phyloP scores from a whole-genome alignment of 2,113 vertebrate genomes.

The Conger conger region DNA sequence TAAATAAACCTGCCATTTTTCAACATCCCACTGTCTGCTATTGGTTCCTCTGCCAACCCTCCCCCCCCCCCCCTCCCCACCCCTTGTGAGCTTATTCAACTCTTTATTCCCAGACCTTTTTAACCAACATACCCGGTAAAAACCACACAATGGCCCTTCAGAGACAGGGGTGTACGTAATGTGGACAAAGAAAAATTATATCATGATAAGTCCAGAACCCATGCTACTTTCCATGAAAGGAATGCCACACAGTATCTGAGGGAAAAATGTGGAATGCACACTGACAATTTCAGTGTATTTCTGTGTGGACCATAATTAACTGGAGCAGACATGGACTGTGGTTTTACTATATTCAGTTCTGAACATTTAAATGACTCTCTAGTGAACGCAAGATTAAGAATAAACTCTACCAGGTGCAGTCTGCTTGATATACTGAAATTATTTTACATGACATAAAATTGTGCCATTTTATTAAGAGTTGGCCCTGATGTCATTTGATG shows the following conservation, averaged over 20 bases:
- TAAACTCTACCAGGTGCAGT: slow-evolving; percentile 17
- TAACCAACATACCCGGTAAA: not conserved
- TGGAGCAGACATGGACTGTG: slow-evolving; percentile 44
- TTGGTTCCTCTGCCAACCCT: too few species aligned
- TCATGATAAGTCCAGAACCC: not conserved
- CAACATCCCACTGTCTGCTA: too few species aligned
- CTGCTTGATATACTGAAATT: not conserved
- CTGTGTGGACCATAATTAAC: slow-evolving; percentile 59
- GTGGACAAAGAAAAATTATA: not conserved
- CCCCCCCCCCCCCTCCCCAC: too few species aligned
- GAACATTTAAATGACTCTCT: slow-evolving; percentile 1
- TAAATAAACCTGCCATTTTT: too few species aligned
- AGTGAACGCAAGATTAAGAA: slow-evolving; percentile 39
- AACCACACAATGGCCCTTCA: not conserved
- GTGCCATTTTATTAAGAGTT: not conserved
- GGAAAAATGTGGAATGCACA: not conserved
- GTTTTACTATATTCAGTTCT: slow-evolving; percentile 61
- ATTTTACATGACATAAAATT: not conserved
- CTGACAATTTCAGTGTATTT: slow-evolving; percentile 54
- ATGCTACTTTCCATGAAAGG: not conserved
- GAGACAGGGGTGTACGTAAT: not conserved
- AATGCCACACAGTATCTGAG: not conserved
- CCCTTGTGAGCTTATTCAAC: too few species aligned
- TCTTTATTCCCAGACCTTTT: not conserved
- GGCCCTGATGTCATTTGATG: not conserved